Base-by-base conservation (phyloP, 2,797 vertebrate genomes). In the Clarias laeviceps region DNA sequence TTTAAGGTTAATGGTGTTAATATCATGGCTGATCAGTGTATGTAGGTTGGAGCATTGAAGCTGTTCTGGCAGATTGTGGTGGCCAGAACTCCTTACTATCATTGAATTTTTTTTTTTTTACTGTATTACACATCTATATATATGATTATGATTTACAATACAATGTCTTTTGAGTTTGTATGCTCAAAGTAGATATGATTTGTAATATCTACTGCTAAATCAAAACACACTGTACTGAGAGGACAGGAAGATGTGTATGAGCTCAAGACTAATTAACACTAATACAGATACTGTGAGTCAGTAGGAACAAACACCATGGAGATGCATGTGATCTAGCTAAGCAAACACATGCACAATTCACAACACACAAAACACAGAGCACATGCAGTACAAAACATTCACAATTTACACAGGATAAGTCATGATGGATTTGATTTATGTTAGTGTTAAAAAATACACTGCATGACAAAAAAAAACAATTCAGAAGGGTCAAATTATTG, bases 311-410 rank as follows among this genome's bases (percentile, higher is more conserved):
- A 68, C 76, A 54, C 45, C 62, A 79, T 72, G 68, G 66, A 61
- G 24, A 59, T 5, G 17, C 78, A 80, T 80, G 78, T 80, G 78
- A 65, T 80, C 78, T 27, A 2, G 17, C 24, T 22, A 78, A 45
- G 24, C 61, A 80, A 80, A 80, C 22, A 82, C 50, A 82, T 40
- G 45, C 69, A 72, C 69, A 69, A 56, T 40, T 66, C 24, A 64
- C 78, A 80, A 62, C 77, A 79, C 54, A 77, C 74, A 76, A 45
- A 61, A 62, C 78, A 80, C 78, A 54, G 68, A 37, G 29, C 80
- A 82, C 54, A 77, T 32, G 9, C 17, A 20, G 27, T 29, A 57
- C 7, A 76, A n/a, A 59, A 37, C 37, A 37, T 37, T 37, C 18
- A 5, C 54, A 32, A 12, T 77, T 57, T 57, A 57, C 56, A 34